A percentile compares a stretch with the other conserved stretches of the same genome.
phyloP scores from a whole-genome alignment of 2,113 vertebrate genomes.

The Nibea coibor region DNA sequence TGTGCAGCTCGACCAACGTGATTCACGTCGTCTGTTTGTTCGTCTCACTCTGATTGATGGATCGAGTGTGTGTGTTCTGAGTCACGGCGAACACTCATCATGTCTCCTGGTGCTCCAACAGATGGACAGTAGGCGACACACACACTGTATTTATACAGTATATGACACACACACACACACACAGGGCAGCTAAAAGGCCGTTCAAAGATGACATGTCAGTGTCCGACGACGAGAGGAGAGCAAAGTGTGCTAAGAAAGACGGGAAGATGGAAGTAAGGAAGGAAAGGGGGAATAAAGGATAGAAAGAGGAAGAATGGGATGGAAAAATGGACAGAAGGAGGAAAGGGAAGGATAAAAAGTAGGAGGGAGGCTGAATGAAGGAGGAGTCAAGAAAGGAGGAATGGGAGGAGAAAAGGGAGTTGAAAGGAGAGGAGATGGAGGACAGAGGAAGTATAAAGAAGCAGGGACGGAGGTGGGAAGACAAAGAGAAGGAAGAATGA shows the following conservation, averaged over 20 bases:
- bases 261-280: neutral
- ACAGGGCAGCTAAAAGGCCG: too few species aligned
- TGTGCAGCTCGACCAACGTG: neutral
- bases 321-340: neutral
- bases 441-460: neutral
- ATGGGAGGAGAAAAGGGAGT: neutral
- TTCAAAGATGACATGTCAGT: neutral
- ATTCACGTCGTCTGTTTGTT: constrained; percentile 44
- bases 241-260: neutral
- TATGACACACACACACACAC: neutral
- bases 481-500: too few species aligned
- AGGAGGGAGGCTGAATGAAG: neutral
- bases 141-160: constrained; percentile 45
- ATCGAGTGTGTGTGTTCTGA: constrained; percentile 31
- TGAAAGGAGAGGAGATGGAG: neutral
- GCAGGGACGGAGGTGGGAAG: neutral
- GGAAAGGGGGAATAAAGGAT: neutral
- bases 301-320: neutral
- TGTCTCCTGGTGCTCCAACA: constrained; percentile 60
- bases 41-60: constrained; percentile 31
- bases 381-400: neutral
- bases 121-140: constrained; percentile 69
- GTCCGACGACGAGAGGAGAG: neutral
- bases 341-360: neutral
- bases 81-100: constrained; percentile 61